These are phyloP conservation scores for Micrasema longulum DNA, from an alignment of 1,140 invertebrate species.

Conservation along the genomic window DNA sequence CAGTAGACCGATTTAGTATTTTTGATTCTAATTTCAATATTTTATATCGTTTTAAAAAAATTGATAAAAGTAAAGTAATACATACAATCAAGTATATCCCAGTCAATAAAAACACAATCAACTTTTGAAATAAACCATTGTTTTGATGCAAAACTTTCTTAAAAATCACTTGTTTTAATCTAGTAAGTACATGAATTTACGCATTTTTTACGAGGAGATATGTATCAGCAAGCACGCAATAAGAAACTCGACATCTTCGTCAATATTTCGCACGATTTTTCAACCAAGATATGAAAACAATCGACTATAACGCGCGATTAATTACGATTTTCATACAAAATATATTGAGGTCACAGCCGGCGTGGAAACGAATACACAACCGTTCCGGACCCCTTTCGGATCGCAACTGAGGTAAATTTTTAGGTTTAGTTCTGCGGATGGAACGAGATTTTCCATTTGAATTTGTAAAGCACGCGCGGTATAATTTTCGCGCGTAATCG, in stretches of 20 bases:
- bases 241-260: slow-evolving; percentile 9
- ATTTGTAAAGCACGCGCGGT: slow-evolving; percentile 5
- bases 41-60: no score
- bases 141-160: slow-evolving; percentile 22
- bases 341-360: slow-evolving; percentile 15
- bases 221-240: slow-evolving; percentile 6
- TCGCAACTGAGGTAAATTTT: slow-evolving; percentile 17
- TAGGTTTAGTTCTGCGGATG: background rate
- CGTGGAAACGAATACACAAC: background rate
- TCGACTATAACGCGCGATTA: slow-evolving; percentile 2
- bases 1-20: no score
- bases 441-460: slow-evolving; percentile 10
- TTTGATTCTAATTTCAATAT: no score
- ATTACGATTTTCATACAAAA: slow-evolving; percentile 6
- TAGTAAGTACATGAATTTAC: slow-evolving; percentile 15
- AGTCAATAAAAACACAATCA: slow-evolving; percentile 24
- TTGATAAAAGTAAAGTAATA: slow-evolving; percentile 11
- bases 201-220: slow-evolving; percentile 25
- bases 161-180: slow-evolving; percentile 32
- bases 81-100: slow-evolving; percentile 3
- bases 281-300: slow-evolving; percentile 13
- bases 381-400: background rate
- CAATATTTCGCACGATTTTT: slow-evolving; percentile 31
- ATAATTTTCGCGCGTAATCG: slow-evolving; percentile 21
- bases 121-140: slow-evolving; percentile 10